Evolutionary conservation across 2,113 vertebrate species (phyloP), one percentile per base, ranked within the genome.

Genomic region (Pluvianellus socialis): DNA sequence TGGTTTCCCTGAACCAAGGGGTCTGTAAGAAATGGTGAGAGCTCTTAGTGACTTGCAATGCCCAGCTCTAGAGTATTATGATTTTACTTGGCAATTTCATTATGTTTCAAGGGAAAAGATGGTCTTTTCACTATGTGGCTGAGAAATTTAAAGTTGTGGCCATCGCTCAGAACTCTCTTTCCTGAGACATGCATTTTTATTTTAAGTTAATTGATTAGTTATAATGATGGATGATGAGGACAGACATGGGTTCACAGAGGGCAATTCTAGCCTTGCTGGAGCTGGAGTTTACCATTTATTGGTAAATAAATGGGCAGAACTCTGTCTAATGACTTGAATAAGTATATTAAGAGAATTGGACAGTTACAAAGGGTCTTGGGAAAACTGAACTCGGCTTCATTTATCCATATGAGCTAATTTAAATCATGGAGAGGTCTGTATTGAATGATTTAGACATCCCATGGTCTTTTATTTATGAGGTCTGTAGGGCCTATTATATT

Each of bases 401-500:
- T 95, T 94, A 63, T 20, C 21, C 28, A 33, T 50, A 58, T 24
- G 42, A 80, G 67, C 80, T 91, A 50, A 79, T 90, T 91, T 86
- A 33, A 58, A 0, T 22, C 45, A 73, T 49, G 74, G 40, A 73
- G 33, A 49, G 40, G 20, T 45, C 71, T 45, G 45, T 59, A 56
- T 6, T 80, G 75, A 86, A 40, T 1, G 16, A 92, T 77, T 95
- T 45, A 95, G 63, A 16, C n/a, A 67, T 63, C 63, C 30, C 35
- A n/a, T 55, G 24, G 79, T 72, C 79, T 96, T 93, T 90, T 82
- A 88, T 88, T 91, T 81, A 63, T 44, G 47, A 80, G 28, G 27
- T 74, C 44, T 89, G 11, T 12, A 61, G 53, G 24, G 40, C 66
- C 90, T 95, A 49, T 94, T 96, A 92, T 84, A 87, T 94, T 89